A percentile compares a stretch with the other conserved stretches of the same genome.
phyloP scores from a whole-genome alignment of 30 jellyfish, hydroid and myxozoan species.

The Pelagia noctiluca region DNA sequence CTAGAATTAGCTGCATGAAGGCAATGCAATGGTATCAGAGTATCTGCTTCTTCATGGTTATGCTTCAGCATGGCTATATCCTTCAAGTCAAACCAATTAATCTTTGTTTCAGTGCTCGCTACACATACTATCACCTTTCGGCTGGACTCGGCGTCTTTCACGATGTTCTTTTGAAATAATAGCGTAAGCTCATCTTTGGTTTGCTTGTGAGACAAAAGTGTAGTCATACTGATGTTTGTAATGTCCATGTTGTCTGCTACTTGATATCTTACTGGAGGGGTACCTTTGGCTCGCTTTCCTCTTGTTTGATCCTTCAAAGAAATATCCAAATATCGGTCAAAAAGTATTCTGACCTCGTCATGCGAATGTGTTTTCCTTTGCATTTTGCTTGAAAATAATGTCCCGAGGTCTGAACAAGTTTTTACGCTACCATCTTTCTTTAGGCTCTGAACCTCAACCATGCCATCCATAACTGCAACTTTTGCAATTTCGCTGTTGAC shows the following conservation, averaged over 20 bases:
- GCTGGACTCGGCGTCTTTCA: neutral
- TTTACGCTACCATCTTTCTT: slow-evolving; percentile 49
- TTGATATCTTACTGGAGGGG: slow-evolving; percentile 34
- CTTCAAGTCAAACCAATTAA: neutral
- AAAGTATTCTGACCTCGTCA: slow-evolving; percentile 20
- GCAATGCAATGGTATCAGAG: slow-evolving; percentile 16
- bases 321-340: slow-evolving; percentile 29
- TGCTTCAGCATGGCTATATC: slow-evolving; percentile 11
- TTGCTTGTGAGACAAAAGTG: slow-evolving; percentile 16
- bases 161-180: slow-evolving; percentile 7
- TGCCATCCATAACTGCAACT: slow-evolving; percentile 57
- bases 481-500: slow-evolving; percentile 31
- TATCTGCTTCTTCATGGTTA: slow-evolving; percentile 14
- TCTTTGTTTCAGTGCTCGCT: slow-evolving; percentile 18
- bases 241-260: slow-evolving; percentile 31
- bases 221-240: slow-evolving; percentile 23
- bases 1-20: slow-evolving; percentile 7
- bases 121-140: slow-evolving; percentile 4
- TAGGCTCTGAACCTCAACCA: slow-evolving; percentile 54
- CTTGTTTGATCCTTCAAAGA: slow-evolving; percentile 45
- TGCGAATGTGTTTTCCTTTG: slow-evolving; percentile 6
- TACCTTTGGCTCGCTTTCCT: slow-evolving; percentile 41
- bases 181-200: slow-evolving; percentile 1
- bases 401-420: slow-evolving; percentile 43
- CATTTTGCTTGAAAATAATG: slow-evolving; percentile 7